Base-by-base conservation (phyloP, 2,113 vertebrate species). In the Phalacrocorax carbo region DNA sequence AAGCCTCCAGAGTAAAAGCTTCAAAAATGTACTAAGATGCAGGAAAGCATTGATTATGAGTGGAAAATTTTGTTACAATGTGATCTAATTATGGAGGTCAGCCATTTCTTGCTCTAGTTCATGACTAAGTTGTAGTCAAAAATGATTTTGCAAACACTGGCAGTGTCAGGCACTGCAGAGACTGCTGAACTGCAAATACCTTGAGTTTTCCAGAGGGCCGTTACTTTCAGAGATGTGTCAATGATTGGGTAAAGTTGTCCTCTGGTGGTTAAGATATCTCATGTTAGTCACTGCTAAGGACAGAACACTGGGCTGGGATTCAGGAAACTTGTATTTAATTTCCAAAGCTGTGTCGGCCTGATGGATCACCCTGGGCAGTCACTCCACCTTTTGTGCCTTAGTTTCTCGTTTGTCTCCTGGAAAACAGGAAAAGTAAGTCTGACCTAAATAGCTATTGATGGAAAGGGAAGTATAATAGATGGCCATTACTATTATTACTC, bases 321-420 rank as follows among this genome's bases (percentile, higher is more conserved):
- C 88, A 92, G 90, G 95, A 95, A 90, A 86, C 60, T 51, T 61
- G 8, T 34, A 49, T 86, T 94, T 84, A 32, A 69, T 84, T 96
- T 93, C 80, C 55, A 93, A 86, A 90, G 40, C 44, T 89, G 6
- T 75, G 55, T 78, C 1, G 0, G n/a, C 32, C 71, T 96, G 86
- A 90, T 75, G 64, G 80, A 90, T 94, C 48, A 40, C 77, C 34
- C 40, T 72, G 44, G 73, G 52, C 68, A 86, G 21, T 68, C 38
- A 52, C 23, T 70, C n/a, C 1, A 1, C 18, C 13, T 83, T 93
- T 80, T 60, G 51, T 71, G 36, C 36, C 52, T 82, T 83, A 27
- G 83, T 84, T 86, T 94, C 25, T 62, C 55, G 81, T 82, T 86
- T 94, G 22, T 62, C 55, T 51, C 80, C 69, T 95, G 44, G 52